Evolutionary conservation across 2,797 vertebrate genomes (phyloP).

Genomic region (Ctenosaura bakeri): DNA sequence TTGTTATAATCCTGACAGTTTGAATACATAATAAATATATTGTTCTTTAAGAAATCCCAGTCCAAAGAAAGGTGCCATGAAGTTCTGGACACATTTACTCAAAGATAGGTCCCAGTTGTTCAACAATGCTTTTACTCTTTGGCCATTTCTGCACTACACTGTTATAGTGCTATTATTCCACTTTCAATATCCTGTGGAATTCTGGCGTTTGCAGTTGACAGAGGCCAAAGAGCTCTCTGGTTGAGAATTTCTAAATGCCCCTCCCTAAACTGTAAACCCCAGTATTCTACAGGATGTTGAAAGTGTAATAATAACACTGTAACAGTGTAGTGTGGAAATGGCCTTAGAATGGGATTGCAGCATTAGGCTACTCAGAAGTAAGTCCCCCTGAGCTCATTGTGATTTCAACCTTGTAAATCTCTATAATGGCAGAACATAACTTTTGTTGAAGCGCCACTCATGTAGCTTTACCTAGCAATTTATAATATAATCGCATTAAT

Average conservation of each 20-base stretch:
- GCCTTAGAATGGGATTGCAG: no score
- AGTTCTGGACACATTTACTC: not conserved
- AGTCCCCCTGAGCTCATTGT: not conserved
- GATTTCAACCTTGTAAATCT: not conserved
- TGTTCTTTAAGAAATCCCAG: slow-evolving; percentile 24
- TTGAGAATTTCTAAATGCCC: no score
- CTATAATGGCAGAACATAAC: not conserved
- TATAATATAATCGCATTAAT: not conserved
- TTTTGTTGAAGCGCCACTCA: not conserved
- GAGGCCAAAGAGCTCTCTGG: no score
- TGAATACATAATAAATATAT: slow-evolving; percentile 59
- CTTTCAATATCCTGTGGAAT: no score
- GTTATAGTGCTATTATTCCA: no score
- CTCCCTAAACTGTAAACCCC: no score
- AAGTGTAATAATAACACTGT: no score
- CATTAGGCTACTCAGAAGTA: not conserved
- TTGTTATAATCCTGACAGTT: slow-evolving; percentile 37
- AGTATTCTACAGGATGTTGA: no score
- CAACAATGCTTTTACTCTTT: no score
- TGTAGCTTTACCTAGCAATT: not conserved
- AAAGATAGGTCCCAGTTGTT: not conserved
- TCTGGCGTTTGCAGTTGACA: no score
- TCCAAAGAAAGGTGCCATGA: not conserved
- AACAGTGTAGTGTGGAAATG: no score
- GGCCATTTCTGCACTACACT: no score